A percentile compares a stretch with the other conserved stretches of the same genome.
Evolutionary conservation across 2,888 invertebrate species (phyloP).

Genomic region (Leptogaster cylindrica): DNA sequence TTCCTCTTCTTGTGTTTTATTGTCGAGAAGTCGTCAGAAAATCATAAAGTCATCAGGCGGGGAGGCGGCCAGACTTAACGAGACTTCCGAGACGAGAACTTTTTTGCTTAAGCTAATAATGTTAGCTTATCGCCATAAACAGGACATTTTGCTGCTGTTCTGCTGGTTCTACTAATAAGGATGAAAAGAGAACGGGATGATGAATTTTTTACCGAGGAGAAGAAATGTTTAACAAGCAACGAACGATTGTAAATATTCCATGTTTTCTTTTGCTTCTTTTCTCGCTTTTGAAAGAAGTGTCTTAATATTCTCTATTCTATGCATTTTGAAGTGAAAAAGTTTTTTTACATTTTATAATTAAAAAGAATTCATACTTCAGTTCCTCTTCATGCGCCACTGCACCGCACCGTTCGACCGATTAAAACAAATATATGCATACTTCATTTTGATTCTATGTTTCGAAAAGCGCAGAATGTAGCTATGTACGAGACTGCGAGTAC

Average conservation of each 20-base stretch:
- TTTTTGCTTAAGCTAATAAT: slow-evolving; percentile 35
- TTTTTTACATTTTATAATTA: too few relatives aligned
- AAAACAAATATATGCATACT: too few relatives aligned
- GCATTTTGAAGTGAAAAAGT: too few relatives aligned
- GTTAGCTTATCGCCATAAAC: slow-evolving; percentile 40
- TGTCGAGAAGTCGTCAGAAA: slow-evolving; percentile 38
- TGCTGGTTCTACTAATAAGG: neutral
- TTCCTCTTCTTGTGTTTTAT: slow-evolving; percentile 7
- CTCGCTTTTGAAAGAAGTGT: too few relatives aligned
- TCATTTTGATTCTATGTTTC: too few relatives aligned
- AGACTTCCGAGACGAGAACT: slow-evolving; percentile 32
- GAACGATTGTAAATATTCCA: slow-evolving; percentile 25
- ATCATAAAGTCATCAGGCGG: slow-evolving; percentile 38
- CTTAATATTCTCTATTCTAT: too few relatives aligned
- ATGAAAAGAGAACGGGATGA: too few relatives aligned
- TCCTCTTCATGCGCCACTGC: too few relatives aligned
- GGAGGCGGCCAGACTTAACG: slow-evolving; percentile 34
- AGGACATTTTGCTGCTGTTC: slow-evolving; percentile 27
- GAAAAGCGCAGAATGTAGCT: too few relatives aligned
- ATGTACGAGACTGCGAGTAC: too few relatives aligned
- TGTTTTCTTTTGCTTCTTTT: slow-evolving; percentile 2
- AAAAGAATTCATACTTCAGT: too few relatives aligned
- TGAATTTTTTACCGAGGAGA: neutral
- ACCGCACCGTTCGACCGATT: too few relatives aligned
- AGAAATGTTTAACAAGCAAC: slow-evolving; percentile 10